Evolutionary conservation across 2,888 invertebrate species (phyloP).

Genomic region (Lithophane socia): DNA sequence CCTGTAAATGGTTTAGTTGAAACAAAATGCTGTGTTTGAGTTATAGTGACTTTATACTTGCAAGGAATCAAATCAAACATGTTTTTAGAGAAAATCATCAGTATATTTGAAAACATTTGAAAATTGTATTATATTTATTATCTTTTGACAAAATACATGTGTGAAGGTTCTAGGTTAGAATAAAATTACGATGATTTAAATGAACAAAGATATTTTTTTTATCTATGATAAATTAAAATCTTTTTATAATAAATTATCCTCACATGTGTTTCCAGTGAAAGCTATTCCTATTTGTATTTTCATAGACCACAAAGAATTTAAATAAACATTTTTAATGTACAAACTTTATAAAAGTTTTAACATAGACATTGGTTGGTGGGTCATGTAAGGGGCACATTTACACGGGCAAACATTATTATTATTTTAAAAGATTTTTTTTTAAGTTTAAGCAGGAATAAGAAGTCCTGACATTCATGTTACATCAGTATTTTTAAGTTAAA

Average conservation of each 20-base stretch:
- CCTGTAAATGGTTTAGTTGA: background rate
- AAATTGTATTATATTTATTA: background rate
- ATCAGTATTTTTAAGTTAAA: too few relatives aligned
- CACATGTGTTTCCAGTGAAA: background rate
- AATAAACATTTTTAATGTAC: background rate
- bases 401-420: background rate
- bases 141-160: background rate
- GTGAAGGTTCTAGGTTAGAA: slow-evolving; percentile 4
- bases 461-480: too few relatives aligned
- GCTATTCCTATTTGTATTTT: background rate
- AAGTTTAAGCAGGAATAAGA: background rate
- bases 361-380: too few relatives aligned
- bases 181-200: background rate
- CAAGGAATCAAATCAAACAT: background rate
- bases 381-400: too few relatives aligned
- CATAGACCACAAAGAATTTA: background rate
- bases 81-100: background rate
- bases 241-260: background rate
- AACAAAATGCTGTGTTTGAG: background rate
- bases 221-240: background rate
- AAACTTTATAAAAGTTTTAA: background rate
- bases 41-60: background rate
- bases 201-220: background rate
- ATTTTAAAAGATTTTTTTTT: background rate
- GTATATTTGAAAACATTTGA: background rate